Evolutionary conservation across 53 echinoderm and acorn worm species (phyloP), one percentile per base, ranked within the genome.

Genomic region (Antedon mediterranea): DNA sequence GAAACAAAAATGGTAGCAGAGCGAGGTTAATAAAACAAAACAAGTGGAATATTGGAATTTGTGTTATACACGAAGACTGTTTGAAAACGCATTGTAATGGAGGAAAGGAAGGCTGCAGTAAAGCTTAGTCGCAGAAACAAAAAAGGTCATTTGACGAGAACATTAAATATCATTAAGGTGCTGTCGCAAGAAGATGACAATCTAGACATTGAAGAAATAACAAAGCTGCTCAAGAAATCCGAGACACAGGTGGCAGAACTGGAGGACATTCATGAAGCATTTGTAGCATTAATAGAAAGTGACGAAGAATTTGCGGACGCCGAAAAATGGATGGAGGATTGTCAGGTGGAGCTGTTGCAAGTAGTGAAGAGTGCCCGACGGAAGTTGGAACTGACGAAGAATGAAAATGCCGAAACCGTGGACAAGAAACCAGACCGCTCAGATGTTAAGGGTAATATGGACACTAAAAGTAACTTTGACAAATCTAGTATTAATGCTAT

Each of bases 301-400:
- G 72, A 79, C 15, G 71, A 57, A 2, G 23, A 72, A 72, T 79
- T 79, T 31, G 80, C 31, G 9, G 33, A 31, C 18, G 72, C 80
- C 2, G 80, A 79, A 31, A 72, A 14, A 3, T 79, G 80, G 80
- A 79, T 71, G 80, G 72, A 79, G 72, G 80, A 72, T 0, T 79
- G 80, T 72, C 80, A 79, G 34, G 27, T 71, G 23, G 72, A 79
- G 5, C 79, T 29, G 28, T 5, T 15, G 0, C 31, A 13, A 28
- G 79, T 57, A 2, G 31, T 71, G 30, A 79, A 79, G 30, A 26
- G 71, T 0, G 79, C 71, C 28, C 79, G 71, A 30, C 28, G 18
- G 30, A 57, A 70, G 30, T 31, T 57, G 37, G 79, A 14, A 26
- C 32, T 31, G 26, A 71, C 44, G 11, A 74, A 74, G 28, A 7